Conservation (phyloP, 2,797 vertebrate species). For the Nothura maculosa region DNA sequence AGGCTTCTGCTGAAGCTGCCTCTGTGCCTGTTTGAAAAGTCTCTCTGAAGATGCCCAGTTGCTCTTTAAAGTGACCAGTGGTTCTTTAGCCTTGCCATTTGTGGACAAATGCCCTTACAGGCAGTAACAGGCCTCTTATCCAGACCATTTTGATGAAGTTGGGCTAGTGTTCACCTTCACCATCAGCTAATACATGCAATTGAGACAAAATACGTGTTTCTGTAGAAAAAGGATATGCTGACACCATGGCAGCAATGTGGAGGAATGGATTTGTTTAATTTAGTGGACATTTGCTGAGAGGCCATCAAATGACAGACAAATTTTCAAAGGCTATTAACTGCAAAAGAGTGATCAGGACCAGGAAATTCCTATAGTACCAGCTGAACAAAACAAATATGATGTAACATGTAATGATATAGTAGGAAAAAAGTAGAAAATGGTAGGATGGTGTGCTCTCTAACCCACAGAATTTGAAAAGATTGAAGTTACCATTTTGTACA, state of each 20-base stretch:
- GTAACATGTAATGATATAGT: slow-evolving; percentile 6
- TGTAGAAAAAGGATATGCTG: background rate
- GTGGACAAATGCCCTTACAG: background rate
- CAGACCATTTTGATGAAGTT: background rate
- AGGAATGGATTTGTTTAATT: slow-evolving; percentile 41
- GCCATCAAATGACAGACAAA: slow-evolving; percentile 32
- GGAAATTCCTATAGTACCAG: slow-evolving; percentile 8
- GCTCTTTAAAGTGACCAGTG: background rate
- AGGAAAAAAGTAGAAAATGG: background rate
- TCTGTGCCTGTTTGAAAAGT: background rate
- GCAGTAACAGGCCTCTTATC: background rate
- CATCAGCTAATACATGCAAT: background rate
- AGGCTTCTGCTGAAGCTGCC: background rate
- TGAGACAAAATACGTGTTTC: background rate
- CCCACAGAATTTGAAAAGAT: background rate
- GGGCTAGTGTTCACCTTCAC: background rate
- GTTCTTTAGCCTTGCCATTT: background rate
- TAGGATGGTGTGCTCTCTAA: background rate
- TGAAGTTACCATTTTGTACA: background rate
- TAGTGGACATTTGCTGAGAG: slow-evolving; percentile 22
- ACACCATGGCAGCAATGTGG: background rate
- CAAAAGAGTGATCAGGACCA: background rate
- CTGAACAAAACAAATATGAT: slow-evolving; percentile 60
- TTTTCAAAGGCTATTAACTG: slow-evolving; percentile 42
- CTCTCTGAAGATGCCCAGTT: background rate